Evolutionary conservation across 2,888 invertebrate genomes (phyloP), one percentile per base, ranked within the genome.

Genomic region (Sesia bembeciformis): DNA sequence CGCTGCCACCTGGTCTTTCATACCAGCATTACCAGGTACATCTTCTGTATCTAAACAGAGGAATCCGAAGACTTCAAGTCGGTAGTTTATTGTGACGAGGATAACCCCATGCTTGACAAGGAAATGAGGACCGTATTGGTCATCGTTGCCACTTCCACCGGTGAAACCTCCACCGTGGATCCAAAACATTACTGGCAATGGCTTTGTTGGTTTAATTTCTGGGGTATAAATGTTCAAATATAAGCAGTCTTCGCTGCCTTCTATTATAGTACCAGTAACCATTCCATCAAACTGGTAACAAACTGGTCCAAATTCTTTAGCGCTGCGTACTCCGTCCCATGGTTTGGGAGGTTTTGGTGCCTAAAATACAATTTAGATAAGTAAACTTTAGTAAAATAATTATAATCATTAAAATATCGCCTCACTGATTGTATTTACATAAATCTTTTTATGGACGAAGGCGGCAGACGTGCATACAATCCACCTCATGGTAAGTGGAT

Each of bases 181-280:
- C 56, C 55, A 61, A 3, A 61, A 52, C 61, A 61, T 61, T 1
- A 61, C 61, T 0, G 61, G 55, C 4, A 56, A 8, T 3, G 51
- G 51, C 4, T 54, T 42, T 4, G 8, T 43, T 3, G 61, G 58
- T n/a, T 56, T 56, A 6, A 61, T 6, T 43, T 56, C 51, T 39
- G 64, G 63, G 4, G 63, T 58, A 43, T 66, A 65, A 1, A 67
- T 63, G 41, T 67, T 67, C 1, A 67, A 53, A 49, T 61, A 66
- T 1, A 67, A 55, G 39, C 66, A 67, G 50, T 67, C 56, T 57
- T 40, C 68, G 62, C 6, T 60, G 52, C 41, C 57, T 5, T 4
- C 58, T 7, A 40, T 40, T 38, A 23, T n/a, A 5, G 3, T 3
- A 40, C 40, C 38, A 1, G 55, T 52, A 0, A 56, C 5, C 42